A percentile compares a stretch with the other conserved stretches of the same genome.
phyloP scores from a whole-genome alignment of 2,888 invertebrate species.

The Thymelicus acteon region DNA sequence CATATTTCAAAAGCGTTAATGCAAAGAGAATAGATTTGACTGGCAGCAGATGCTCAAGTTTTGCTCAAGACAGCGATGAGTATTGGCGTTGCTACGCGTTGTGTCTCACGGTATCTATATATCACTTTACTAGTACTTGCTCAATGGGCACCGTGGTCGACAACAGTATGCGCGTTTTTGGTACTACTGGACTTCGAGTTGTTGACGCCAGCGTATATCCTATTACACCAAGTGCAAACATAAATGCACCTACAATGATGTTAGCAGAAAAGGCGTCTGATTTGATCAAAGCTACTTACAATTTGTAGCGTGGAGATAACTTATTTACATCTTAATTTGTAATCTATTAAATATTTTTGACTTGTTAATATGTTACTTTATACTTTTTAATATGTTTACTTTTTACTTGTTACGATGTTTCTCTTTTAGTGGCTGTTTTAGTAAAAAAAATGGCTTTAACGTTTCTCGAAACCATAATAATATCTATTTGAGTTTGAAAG shows the following conservation, averaged over 20 bases:
- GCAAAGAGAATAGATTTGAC: constrained; percentile 47
- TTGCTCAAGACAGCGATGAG: constrained; percentile 29
- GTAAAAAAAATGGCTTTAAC: too few species aligned
- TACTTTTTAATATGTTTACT: too few species aligned
- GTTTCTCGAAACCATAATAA: too few species aligned
- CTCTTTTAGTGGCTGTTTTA: too few species aligned
- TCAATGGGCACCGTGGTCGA: constrained; percentile 56
- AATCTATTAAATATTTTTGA: too few species aligned
- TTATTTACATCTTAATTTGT: too few species aligned
- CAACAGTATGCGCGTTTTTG: constrained; percentile 46
- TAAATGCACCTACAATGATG: constrained; percentile 91
- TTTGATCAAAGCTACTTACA: constrained; percentile 84
- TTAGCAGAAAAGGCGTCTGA: constrained; percentile 92
- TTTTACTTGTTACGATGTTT: too few species aligned
- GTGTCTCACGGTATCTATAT: constrained; percentile 48
- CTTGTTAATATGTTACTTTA: too few species aligned
- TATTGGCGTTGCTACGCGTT: constrained; percentile 51
- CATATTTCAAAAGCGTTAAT: constrained; percentile 44
- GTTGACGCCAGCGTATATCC: constrained; percentile 92
- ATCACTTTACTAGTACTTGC: constrained; percentile 53
- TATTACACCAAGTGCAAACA: constrained; percentile 89
- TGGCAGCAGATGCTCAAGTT: constrained; percentile 42
- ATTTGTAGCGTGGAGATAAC: not conserved
- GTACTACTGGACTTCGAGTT: constrained; percentile 68
- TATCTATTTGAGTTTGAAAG: too few species aligned